Conservation (phyloP, 2,888 invertebrate species). For the Platycheirus rosarum region DNA sequence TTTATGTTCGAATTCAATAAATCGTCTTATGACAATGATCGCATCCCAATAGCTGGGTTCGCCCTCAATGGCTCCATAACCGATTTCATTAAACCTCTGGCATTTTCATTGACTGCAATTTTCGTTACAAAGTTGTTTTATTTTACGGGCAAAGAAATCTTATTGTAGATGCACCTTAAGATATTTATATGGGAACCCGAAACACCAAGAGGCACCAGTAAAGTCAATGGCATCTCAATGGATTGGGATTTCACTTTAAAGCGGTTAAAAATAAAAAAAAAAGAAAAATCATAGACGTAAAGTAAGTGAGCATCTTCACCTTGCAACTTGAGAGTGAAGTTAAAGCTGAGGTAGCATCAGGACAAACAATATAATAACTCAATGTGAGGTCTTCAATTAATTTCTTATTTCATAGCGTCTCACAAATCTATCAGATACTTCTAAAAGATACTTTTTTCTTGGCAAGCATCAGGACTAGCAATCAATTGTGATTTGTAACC, state of each 20-base stretch:
- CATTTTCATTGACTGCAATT: constrained; percentile 22
- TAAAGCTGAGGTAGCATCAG: not conserved
- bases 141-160: constrained; percentile 15
- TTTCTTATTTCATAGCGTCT: constrained; percentile 51
- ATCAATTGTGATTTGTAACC: constrained; percentile 44
- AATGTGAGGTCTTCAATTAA: constrained; percentile 45
- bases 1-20: constrained; percentile 26
- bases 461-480: not conserved
- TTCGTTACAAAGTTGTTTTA: constrained; percentile 19
- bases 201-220: constrained; percentile 8
- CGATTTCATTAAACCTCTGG: constrained; percentile 12
- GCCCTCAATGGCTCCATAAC: constrained; percentile 24
- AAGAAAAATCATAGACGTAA: constrained; percentile 1
- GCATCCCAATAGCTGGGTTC: not conserved
- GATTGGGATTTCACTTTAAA: constrained; percentile 65
- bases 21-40: constrained; percentile 23
- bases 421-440: constrained; percentile 8
- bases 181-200: constrained; percentile 35
- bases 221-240: constrained; percentile 67
- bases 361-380: constrained; percentile 33
- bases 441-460: constrained; percentile 8
- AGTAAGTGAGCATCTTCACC: constrained; percentile 48
- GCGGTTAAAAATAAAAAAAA: constrained; percentile 15
- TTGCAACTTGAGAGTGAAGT: not conserved
- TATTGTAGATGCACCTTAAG: constrained; percentile 11